phyloP scores from a whole-genome alignment of 2,113 vertebrate genomes.

The Callipepla californica region DNA sequence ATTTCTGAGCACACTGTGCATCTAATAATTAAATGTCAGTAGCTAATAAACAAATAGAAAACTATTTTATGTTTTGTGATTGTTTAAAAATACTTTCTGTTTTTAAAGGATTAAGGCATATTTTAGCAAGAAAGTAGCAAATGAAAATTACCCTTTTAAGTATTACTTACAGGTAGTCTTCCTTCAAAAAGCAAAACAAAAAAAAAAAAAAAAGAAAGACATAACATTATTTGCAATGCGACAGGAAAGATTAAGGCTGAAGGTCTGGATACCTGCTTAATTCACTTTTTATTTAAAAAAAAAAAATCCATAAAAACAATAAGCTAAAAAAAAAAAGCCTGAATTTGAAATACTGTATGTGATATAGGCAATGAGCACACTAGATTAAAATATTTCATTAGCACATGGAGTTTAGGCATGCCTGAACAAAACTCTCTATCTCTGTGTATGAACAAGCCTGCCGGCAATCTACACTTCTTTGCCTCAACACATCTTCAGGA shows the following conservation, averaged over 20 bases:
- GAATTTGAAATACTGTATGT: background rate
- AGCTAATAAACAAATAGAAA: background rate
- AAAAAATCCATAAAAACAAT: background rate
- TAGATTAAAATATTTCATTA: background rate
- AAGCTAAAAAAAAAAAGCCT: background rate
- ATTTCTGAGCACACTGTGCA: background rate
- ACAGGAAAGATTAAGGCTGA: background rate
- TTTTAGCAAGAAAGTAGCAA: background rate
- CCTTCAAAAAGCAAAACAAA: background rate
- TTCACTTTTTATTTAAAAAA: background rate
- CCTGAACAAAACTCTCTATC: background rate
- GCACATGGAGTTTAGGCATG: background rate
- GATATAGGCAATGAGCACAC: background rate
- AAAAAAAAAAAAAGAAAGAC: background rate
- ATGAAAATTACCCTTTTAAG: background rate
- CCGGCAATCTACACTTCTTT: background rate
- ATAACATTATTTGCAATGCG: background rate
- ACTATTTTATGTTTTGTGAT: background rate
- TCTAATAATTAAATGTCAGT: background rate
- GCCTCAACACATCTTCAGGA: slow-evolving; percentile 2
- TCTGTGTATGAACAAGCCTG: background rate
- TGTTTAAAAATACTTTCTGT: background rate
- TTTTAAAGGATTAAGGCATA: background rate
- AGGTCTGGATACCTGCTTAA: background rate
- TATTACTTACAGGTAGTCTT: background rate